Evolutionary conservation across 1,140 invertebrate genomes (phyloP).

Genomic region (Arctopsyche grandis): DNA sequence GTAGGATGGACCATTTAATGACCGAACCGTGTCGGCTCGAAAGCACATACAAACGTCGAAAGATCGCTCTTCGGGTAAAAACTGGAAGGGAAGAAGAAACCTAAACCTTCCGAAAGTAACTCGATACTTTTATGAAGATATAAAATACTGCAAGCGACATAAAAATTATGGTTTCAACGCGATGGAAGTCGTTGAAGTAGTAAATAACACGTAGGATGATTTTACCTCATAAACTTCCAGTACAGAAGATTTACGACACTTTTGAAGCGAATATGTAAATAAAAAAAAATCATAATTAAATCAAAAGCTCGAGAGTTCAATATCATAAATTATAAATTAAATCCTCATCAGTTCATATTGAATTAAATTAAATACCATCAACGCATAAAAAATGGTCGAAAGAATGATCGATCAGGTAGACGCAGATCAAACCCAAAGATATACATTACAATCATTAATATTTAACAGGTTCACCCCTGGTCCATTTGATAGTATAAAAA

Average conservation of each 20-base stretch:
- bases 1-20: slow-evolving; percentile 14
- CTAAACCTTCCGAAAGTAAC: not conserved
- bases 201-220: too few species aligned
- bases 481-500: not conserved
- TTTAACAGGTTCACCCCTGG: not conserved
- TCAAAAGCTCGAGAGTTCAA: too few species aligned
- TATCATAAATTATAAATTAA: too few species aligned
- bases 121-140: slow-evolving; percentile 18
- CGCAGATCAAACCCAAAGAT: not conserved
- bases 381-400: too few species aligned
- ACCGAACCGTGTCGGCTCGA: slow-evolving; percentile 5
- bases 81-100: slow-evolving; percentile 3
- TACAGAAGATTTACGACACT: too few species aligned
- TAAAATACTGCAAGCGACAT: not conserved
- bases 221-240: too few species aligned
- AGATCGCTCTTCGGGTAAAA: not conserved
- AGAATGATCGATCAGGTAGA: not conserved
- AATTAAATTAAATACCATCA: too few species aligned
- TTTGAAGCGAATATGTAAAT: too few species aligned
- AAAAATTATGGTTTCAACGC: too few species aligned
- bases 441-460: not conserved
- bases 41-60: not conserved
- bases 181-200: too few species aligned
- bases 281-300: too few species aligned
- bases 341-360: too few species aligned